Percentiles rank a stretch among this genome's conserved stretches.
Conservation (phyloP, 1,140 invertebrate species). For the Drosophila elegans region DNA sequence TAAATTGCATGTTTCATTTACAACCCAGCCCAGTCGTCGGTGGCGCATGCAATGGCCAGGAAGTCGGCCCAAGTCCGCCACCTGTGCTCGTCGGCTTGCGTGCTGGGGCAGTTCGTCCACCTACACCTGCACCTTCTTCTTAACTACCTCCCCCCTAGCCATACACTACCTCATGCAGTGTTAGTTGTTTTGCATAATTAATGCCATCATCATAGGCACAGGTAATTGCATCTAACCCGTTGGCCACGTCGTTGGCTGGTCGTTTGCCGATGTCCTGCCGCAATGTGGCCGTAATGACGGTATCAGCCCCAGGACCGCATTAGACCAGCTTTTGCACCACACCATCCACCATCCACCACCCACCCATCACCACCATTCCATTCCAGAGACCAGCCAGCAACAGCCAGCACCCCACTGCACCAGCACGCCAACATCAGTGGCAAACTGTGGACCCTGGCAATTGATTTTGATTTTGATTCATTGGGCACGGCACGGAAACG, state of each 20-base stretch:
- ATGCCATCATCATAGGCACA: constrained; percentile 73
- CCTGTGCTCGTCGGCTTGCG: constrained; percentile 6
- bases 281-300: constrained; percentile 74
- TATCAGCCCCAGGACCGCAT: constrained; percentile 43
- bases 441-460: constrained; percentile 55
- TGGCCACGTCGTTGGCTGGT: constrained; percentile 24
- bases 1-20: constrained; percentile 75
- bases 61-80: constrained; percentile 22
- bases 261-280: constrained; percentile 35
- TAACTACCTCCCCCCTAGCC: neutral
- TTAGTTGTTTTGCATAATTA: constrained; percentile 75
- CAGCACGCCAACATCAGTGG: constrained; percentile 32
- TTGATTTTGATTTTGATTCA: constrained; percentile 74
- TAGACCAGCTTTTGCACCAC: constrained; percentile 1
- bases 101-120: neutral
- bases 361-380: no score
- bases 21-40: neutral
- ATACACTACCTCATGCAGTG: constrained; percentile 8
- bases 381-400: no score
- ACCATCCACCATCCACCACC: neutral
- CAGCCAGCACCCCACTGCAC: neutral
- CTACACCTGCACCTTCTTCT: no score
- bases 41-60: constrained; percentile 56
- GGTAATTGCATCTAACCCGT: constrained; percentile 66
- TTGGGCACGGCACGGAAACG: constrained; percentile 8